A percentile compares a stretch with the other conserved stretches of the same genome.
Evolutionary conservation across 2,888 invertebrate genomes (phyloP).

Genomic region (Sabellastarte sp.): DNA sequence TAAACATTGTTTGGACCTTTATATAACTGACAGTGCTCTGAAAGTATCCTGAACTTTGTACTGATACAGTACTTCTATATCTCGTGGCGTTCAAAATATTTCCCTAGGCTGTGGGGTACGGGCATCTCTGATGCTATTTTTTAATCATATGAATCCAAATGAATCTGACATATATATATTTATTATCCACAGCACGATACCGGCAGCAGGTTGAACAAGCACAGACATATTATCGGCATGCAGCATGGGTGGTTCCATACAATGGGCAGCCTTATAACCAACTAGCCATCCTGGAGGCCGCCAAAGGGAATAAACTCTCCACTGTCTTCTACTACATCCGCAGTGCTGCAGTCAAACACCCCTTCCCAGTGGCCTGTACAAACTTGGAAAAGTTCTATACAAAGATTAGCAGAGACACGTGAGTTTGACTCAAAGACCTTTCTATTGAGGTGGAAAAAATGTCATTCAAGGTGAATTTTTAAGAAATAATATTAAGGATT

Average conservation of each 20-base stretch:
- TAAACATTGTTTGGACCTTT: no score
- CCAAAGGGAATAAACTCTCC: conserved; percentile 75
- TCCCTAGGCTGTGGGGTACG: no score
- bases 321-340: conserved; percentile 85
- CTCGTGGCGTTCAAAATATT: no score
- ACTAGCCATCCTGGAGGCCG: conserved; percentile 76
- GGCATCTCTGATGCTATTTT: no score
- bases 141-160: no score
- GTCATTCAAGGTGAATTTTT: no score
- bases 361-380: conserved; percentile 79
- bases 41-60: no score
- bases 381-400: conserved; percentile 75
- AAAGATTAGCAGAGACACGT: conserved; percentile 59
- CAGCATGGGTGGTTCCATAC: conserved; percentile 59
- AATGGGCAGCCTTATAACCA: conserved; percentile 85
- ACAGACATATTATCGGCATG: conserved; percentile 73
- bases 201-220: conserved; percentile 78
- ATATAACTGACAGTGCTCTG: no score
- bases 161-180: no score
- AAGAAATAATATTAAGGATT: no score
- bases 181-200: conserved; percentile 68
- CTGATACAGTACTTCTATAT: no score
- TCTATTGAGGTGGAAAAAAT: background rate
- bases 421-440: conserved; percentile 23
- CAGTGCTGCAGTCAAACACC: conserved; percentile 78